Evolutionary conservation across 1,140 invertebrate species (phyloP), one percentile per base, ranked within the genome.

Genomic region (Achroia grisella): DNA sequence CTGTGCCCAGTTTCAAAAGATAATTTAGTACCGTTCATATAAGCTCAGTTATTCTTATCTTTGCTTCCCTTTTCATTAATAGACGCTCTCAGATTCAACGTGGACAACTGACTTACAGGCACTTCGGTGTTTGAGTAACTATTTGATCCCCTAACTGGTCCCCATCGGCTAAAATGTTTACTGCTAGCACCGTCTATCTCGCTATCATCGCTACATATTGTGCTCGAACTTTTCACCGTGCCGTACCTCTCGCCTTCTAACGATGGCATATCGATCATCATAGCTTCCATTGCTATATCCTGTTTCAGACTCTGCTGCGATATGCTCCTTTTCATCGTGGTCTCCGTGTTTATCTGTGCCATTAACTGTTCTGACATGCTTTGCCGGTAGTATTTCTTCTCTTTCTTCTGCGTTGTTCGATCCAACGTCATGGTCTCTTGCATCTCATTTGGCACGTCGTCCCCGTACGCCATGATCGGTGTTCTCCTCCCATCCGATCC

Each of bases 241-340:
- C 66, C 56, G 13, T 76, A 77, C 28, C 59, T 63, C 0, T 49
- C 52, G 4, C 28, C 34, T 5, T 79, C 75, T 4, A 81, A 28
- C 0, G 73, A 74, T 0, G 78, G 78, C 45, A 85, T 37, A 15
- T 85, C 78, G n/a, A 82, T 82, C 35, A 85, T 54, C 0, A 81
- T 73, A 0, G 78, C 81, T 40, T 85, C 81, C 45, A 82, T 52
- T 0, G 68, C 57, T 2, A 71, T 60, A 23, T 85, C 81, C 28
- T 75, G 70, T 17, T 80, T 82, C 14, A 84, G 35, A 50, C 70
- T 82, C 51, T 70, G 62, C 47, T 80, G 80, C 0, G 80, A 84
- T 0, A 82, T 60, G 14, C 66, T 77, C 0, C 77, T 40, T 15
- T 69, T 80, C 70, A 82, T 71, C 0, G 0, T 44, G 40, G 2